Evolutionary conservation across 2,113 vertebrate species (phyloP), one percentile per base, ranked within the genome.

Genomic region (Cyanoderma ruficeps): DNA sequence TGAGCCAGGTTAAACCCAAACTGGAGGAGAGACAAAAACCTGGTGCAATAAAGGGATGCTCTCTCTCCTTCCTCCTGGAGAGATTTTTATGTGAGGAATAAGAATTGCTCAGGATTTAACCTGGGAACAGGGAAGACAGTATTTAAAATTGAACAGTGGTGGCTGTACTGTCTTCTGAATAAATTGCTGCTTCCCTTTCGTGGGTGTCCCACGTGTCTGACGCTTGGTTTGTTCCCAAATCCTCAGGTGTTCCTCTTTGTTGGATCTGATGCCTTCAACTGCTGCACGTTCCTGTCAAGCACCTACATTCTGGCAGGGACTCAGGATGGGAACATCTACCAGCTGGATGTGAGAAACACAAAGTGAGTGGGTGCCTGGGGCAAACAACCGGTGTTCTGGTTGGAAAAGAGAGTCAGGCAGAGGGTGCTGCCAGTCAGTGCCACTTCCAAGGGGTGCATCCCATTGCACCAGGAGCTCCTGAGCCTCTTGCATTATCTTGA

Each of bases 241-340:
- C 61, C 53, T 25, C 85, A 98, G 98, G 87, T 98, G 19, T 98
- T 98, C 87, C 97, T 98, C 28, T 98, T 98, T 3, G 7, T 95
- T 2, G 98, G 98, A 44, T 98, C 98, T 2, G 98, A 98, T 6
- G 98, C 98, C 1, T 98, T 98, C 95, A 98, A 98, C 83, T 98
- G 98, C 94, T 98, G 98, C 74, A 94, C 97, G 0, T 98, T 98
- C 97, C 97, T 98, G 81, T 98, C 98, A 3, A 98, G 97, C 60
- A 96, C 98, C 69, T 97, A 96, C 23, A 23, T 98, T 18, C 93
- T 98, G 46, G 98, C 97, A 25, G 98, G 98, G 28, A 97, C 98
- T 44, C 98, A 98, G 63, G 98, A 98, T 91, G 98, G 98, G 61
- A 98, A 98, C 84, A 97, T 98, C 47, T 98, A 98, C 91, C 97